These are phyloP conservation scores for Monopterus albus DNA, from an alignment of 2,113 vertebrate species.

Conservation along the genomic window DNA sequence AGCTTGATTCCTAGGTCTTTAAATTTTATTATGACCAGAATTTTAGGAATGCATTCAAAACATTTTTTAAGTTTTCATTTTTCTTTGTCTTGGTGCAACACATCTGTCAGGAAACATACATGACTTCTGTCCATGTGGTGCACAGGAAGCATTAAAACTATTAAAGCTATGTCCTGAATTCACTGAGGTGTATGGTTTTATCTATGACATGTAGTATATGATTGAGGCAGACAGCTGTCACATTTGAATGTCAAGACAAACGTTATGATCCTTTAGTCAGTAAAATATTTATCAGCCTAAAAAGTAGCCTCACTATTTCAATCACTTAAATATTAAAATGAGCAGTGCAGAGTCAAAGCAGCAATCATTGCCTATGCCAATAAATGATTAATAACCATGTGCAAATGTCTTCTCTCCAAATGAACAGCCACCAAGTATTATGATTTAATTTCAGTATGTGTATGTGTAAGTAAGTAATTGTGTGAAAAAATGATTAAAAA, in stretches of 20 bases:
- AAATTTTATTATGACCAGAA: conserved; percentile 31
- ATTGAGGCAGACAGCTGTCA: conserved; percentile 33
- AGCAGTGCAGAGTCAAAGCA: background rate
- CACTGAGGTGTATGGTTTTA: conserved; percentile 14
- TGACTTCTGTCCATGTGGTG: background rate
- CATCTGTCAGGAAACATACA: background rate
- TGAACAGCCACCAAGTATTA: background rate
- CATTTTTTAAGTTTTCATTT: background rate
- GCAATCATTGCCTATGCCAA: background rate
- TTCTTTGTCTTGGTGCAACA: background rate
- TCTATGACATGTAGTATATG: background rate
- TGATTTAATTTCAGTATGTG: background rate
- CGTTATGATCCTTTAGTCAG: conserved; percentile 18
- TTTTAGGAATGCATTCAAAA: conserved; percentile 33
- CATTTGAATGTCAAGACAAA: conserved; percentile 17
- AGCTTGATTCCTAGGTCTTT: conserved; percentile 46
- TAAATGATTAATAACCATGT: background rate
- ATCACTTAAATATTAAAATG: conserved; percentile 27
- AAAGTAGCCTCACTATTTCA: background rate
- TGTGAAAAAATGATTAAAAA: conserved; percentile 16
- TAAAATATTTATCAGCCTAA: conserved; percentile 38
- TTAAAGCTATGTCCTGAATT: too few relatives aligned
- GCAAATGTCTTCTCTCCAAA: background rate
- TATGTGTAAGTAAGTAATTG: too few relatives aligned
- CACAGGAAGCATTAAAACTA: conserved; percentile 5